phyloP scores from a whole-genome alignment of 2,113 vertebrate genomes.

The Pomatorhinus ruficollis region DNA sequence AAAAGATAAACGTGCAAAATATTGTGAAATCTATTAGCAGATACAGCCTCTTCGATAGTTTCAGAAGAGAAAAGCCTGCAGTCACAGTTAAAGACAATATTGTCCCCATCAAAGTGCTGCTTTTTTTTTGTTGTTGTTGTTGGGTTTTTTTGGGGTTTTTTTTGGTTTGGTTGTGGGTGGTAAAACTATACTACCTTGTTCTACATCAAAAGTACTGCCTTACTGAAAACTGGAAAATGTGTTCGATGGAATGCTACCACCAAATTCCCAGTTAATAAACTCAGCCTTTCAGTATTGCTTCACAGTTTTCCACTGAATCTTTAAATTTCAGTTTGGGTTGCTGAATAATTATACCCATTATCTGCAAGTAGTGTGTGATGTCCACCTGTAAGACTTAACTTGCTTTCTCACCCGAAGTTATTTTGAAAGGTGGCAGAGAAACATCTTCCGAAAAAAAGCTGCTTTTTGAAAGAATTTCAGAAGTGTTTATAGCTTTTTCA shows the following conservation, averaged over 20 bases:
- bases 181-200: not conserved
- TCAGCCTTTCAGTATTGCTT: not conserved
- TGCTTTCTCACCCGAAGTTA: not conserved
- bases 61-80: not conserved
- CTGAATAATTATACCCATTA: not conserved
- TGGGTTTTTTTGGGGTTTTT: no score
- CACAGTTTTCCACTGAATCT: not conserved
- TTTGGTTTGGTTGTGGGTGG: not conserved
- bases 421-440: not conserved
- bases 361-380: not conserved
- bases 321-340: not conserved
- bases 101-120: not conserved
- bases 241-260: not conserved
- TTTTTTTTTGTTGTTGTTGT: no score
- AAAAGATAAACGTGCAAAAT: not conserved
- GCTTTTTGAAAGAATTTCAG: not conserved
- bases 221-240: not conserved
- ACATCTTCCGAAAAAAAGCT: accelerated
- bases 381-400: not conserved
- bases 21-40: not conserved
- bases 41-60: not conserved
- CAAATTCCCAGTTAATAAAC: not conserved
- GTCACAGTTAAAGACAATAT: not conserved
- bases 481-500: not conserved
- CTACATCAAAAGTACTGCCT: not conserved